Base-by-base conservation (phyloP, 2,797 vertebrate species). In the Phrynocephalus forsythii region DNA sequence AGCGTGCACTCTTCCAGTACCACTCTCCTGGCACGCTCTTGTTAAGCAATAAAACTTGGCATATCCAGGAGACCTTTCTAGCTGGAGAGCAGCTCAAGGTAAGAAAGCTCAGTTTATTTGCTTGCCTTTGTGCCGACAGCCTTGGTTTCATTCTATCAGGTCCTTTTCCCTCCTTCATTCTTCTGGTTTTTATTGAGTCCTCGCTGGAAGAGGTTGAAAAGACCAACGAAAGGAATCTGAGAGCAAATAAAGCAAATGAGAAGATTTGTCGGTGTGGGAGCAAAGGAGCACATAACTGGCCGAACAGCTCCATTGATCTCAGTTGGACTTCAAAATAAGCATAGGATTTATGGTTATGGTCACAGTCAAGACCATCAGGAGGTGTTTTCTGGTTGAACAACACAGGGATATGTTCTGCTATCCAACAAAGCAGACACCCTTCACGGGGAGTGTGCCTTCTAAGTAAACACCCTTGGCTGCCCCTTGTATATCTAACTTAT, bases 1-100 rank as follows among this genome's bases (percentile, higher is more conserved):
- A 80, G 86, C 76, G 87, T 85, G 92, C 52, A 66, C 87, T 87
- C 76, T 30, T 38, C 16, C 48, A 50, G 20, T 89, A 3, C 68
- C 44, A 30, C 67, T 38, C 60, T 15, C 28, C 18, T 13, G 44
- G 81, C 68, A 89, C 84, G 78, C 63, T n/a, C 83, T 66, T 90
- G 85, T 68, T 66, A 81, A 89, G 16, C 11, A 13, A 24, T 88
- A 75, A 80, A 63, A 9, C 63, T 63, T 76, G 63, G 50, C 72
- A 88, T 85, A 88, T 75, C 38, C 30, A 60, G 56, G 85, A 28
- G 30, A 79, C 28, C 79, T 88, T 26, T 48, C 22, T 66, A 3
- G 50, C 82, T 50, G 56, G 88, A 79, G 77, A 73, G 71, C 92
- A 0, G 38, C 91, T 0, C 91, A 79, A 94, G 94, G 95, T 95